Base-by-base conservation (phyloP, 2,797 vertebrate genomes). In the Paedocypris micromegethes region DNA sequence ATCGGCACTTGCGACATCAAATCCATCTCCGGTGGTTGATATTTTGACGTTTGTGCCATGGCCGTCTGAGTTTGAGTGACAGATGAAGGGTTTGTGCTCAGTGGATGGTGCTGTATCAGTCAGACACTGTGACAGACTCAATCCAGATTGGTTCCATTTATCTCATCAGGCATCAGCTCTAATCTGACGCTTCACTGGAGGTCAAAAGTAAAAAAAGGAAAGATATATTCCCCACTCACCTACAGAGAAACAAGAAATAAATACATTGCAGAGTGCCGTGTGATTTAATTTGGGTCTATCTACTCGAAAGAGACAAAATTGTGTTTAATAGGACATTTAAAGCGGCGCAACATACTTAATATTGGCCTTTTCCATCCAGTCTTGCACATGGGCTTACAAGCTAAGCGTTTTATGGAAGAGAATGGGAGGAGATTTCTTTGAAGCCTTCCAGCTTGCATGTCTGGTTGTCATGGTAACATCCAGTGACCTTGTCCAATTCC, bases 401-500 rank as follows among this genome's bases (percentile, higher is more conserved):
- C 68, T 69, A 66, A 75, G 75, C 72, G 39, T 69, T 70, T 75
- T 58, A 58, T 52, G 55, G 40, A 54, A 58, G 57, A 57, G 48
- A 56, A 51, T 56, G 50, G 54, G 48, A 63, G 53, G 54, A 54
- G 58, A 51, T 70, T 45, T 70, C 70, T 70, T 73, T 69, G 65
- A 75, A 75, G 65, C 77, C 76, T 75, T 64, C 53, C 58, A 69
- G 77, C 76, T 72, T 60, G 75, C 75, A 56, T 78, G 74, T 73
- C 76, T 78, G 77, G 79, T 78, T 77, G 77, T 68, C 72, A 77
- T 72, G 75, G 75, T 61, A 75, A 78, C 73, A 69, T 66, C 73
- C 62, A 59, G 51, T 68, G 71, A 78, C 74, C 75, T 73, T 78
- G 67, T 75, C 76, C 72, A 66, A 75, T 77, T 72, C 66, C 62